These are phyloP conservation scores for Gasterosteus aculeatus DNA, from an alignment of 2,113 vertebrate genomes.

Conservation along the genomic window DNA sequence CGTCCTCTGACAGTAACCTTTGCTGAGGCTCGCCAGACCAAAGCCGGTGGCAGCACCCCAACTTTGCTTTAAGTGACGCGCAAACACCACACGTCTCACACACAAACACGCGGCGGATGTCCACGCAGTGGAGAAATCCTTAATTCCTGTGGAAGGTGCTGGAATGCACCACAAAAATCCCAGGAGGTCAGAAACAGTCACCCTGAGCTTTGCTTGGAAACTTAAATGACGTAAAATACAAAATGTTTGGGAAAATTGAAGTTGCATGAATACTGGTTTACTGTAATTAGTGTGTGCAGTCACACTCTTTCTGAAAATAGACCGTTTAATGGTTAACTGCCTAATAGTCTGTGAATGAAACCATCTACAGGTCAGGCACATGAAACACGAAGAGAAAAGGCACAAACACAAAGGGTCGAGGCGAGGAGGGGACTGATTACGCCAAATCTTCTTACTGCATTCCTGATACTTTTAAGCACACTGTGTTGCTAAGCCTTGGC, in stretches of 20 bases:
- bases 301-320: constrained; percentile 14
- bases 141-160: constrained; percentile 2
- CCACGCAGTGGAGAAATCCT: not conserved
- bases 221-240: not conserved
- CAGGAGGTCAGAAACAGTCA: not conserved
- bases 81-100: not conserved
- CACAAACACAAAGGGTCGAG: constrained; percentile 23
- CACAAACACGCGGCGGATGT: not conserved
- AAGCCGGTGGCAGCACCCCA: constrained; percentile 20
- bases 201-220: constrained; percentile 10
- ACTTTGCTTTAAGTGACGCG: constrained; percentile 19
- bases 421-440: constrained; percentile 45
- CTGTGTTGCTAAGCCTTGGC: constrained; percentile 52
- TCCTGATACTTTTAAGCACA: constrained; percentile 63
- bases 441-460: constrained; percentile 74
- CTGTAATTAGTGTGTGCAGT: not conserved
- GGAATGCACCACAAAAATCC: constrained; percentile 10
- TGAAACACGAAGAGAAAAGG: constrained; percentile 29
- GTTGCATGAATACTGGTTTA: too few relatives aligned
- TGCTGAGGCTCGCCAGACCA: constrained; percentile 24
- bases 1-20: constrained; percentile 47
- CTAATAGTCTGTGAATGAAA: constrained; percentile 24
- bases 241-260: not conserved
- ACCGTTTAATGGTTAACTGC: constrained; percentile 6
- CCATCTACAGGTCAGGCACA: constrained; percentile 23